Evolutionary conservation across 2,888 invertebrate genomes (phyloP).

Genomic region (Myopa tessellatipennis): DNA sequence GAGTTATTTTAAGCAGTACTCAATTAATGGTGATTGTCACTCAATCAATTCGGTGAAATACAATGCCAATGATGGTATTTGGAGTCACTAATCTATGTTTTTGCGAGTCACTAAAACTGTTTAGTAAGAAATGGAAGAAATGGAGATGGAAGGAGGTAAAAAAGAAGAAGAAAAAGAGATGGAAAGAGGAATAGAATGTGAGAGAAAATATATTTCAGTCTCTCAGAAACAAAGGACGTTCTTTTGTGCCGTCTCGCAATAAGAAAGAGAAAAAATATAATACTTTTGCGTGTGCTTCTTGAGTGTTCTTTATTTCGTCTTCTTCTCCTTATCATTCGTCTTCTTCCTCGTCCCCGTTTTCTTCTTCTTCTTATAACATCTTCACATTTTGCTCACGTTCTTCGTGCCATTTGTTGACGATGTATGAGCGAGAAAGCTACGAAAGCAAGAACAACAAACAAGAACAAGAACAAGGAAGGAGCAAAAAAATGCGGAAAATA

Average conservation of each 20-base stretch:
- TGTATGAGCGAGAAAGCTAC: slow-evolving; percentile 44
- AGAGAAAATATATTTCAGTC: neutral
- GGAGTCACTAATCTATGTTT: too few species aligned
- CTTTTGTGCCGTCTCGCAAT: too few species aligned
- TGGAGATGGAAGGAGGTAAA: too few species aligned
- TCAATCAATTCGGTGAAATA: too few species aligned
- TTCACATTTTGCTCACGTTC: slow-evolving; percentile 58
- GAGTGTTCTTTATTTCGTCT: too few species aligned
- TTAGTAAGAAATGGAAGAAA: too few species aligned
- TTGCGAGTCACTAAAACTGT: too few species aligned
- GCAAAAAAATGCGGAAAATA: slow-evolving; percentile 5
- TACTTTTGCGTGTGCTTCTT: neutral
- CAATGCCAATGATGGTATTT: too few species aligned
- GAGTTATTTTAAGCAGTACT: too few species aligned
- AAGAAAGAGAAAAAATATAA: neutral
- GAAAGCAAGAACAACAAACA: slow-evolving; percentile 35
- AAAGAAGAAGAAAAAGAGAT: too few species aligned
- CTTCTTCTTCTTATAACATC: slow-evolving; percentile 34
- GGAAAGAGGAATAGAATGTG: neutral
- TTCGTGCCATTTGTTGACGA: slow-evolving; percentile 57
- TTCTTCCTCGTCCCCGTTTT: neutral
- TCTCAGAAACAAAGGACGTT: neutral
- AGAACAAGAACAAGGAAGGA: slow-evolving; percentile 17
- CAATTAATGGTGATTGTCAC: too few species aligned
- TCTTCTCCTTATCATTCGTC: too few species aligned